Percentiles rank a stretch among this genome's conserved stretches.
These are phyloP conservation scores for Cyanistes caeruleus DNA, from an alignment of 2,113 vertebrate genomes.

Conservation along the genomic window DNA sequence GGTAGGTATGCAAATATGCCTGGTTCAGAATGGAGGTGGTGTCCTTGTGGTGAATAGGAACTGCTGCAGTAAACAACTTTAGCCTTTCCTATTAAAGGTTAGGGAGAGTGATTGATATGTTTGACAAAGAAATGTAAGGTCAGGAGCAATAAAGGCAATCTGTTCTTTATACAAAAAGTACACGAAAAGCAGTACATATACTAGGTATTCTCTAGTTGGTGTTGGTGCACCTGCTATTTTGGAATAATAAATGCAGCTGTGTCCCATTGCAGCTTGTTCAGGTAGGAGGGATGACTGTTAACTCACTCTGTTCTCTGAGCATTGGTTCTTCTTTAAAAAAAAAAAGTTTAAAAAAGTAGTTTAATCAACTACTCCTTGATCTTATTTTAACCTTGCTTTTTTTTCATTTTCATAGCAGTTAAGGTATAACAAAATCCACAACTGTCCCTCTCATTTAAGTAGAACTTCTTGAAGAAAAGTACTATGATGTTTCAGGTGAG, in stretches of 20 bases:
- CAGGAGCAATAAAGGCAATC: constrained; percentile 44
- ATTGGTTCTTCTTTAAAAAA: not conserved
- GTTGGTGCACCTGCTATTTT: constrained; percentile 15
- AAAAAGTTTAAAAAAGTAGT: too few species aligned
- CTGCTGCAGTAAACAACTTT: constrained; percentile 14
- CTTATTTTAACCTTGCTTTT: not conserved
- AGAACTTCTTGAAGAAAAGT: not conserved
- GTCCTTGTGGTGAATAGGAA: constrained; percentile 41
- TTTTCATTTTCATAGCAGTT: not conserved
- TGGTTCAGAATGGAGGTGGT: not conserved
- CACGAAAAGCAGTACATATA: not conserved
- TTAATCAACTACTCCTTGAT: not conserved
- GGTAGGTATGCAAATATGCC: not conserved
- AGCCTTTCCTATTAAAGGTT: constrained; percentile 59
- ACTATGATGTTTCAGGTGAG: not conserved
- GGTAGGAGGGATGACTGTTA: not conserved
- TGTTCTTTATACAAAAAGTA: constrained; percentile 50
- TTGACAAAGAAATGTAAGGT: constrained; percentile 59
- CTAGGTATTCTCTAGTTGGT: not conserved
- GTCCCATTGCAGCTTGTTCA: not conserved
- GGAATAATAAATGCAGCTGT: not conserved
- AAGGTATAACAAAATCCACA: not conserved
- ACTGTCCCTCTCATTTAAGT: not conserved
- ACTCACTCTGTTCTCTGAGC: not conserved
- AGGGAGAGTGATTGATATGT: constrained; percentile 21